phyloP scores from a whole-genome alignment of 1,140 invertebrate genomes.

The Drosophila serrata region DNA sequence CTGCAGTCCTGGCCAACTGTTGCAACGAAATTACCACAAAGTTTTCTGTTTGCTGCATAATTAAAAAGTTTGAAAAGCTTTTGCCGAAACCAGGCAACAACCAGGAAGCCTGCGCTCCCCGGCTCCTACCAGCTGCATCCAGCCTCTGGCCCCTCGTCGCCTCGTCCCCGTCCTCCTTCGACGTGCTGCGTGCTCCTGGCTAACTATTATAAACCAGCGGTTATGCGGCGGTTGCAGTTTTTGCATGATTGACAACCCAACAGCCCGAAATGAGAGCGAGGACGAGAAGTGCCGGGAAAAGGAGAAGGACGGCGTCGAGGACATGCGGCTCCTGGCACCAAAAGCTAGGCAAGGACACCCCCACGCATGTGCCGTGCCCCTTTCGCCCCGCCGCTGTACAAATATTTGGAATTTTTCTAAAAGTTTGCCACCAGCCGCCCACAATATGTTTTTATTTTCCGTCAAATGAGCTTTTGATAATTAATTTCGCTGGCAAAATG shows the following conservation, averaged over 20 bases:
- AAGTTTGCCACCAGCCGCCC: slow-evolving; percentile 19
- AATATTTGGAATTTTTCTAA: slow-evolving; percentile 56
- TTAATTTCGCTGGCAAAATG: slow-evolving; percentile 54
- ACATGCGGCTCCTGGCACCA: slow-evolving; percentile 28
- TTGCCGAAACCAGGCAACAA: slow-evolving; percentile 79
- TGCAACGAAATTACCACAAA: slow-evolving; percentile 82
- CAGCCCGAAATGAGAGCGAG: slow-evolving; percentile 56
- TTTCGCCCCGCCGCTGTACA: slow-evolving; percentile 1
- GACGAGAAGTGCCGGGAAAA: not conserved
- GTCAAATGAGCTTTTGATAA: slow-evolving; percentile 61
- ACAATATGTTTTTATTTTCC: slow-evolving; percentile 59
- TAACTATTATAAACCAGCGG: slow-evolving; percentile 80
- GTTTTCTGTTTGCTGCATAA: slow-evolving; percentile 83
- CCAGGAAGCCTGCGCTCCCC: slow-evolving; percentile 9
- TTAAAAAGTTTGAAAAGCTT: slow-evolving; percentile 84
- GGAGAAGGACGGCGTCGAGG: slow-evolving; percentile 15
- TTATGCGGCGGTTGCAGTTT: slow-evolving; percentile 80
- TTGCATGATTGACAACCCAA: slow-evolving; percentile 82
- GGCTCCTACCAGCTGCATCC: not conserved
- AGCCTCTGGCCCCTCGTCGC: not conserved
- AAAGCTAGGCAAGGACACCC: slow-evolving; percentile 74
- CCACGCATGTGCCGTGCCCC: slow-evolving; percentile 47
- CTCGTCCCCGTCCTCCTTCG: too few relatives aligned
- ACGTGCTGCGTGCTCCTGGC: slow-evolving; percentile 33
- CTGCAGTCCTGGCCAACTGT: slow-evolving; percentile 70